These are phyloP conservation scores for Liopterus haemorrhoidalis DNA, from an alignment of 2,888 invertebrate genomes.

Conservation along the genomic window DNA sequence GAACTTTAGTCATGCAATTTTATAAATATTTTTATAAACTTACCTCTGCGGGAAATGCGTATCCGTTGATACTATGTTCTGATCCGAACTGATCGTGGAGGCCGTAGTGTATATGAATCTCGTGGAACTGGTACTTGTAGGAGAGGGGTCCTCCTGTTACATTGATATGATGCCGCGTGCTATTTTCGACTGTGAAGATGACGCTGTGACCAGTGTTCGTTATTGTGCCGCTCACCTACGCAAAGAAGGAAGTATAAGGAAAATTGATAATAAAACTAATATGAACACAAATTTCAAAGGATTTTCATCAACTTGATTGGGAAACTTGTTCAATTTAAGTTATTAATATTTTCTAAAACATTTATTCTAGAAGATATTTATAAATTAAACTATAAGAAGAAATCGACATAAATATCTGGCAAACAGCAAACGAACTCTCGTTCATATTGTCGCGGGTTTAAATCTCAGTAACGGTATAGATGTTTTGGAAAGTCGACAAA, in stretches of 20 bases:
- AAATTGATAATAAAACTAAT: neutral
- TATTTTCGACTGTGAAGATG: conserved; percentile 83
- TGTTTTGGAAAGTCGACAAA: no score
- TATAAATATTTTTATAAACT: conserved; percentile 42
- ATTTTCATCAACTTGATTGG: conserved; percentile 6
- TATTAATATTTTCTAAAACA: no score
- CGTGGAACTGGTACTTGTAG: conserved; percentile 91
- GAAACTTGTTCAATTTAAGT: conserved; percentile 6
- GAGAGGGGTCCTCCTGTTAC: conserved; percentile 94
- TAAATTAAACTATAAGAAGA: no score
- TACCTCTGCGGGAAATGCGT: conserved; percentile 97
- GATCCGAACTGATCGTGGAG: conserved; percentile 88
- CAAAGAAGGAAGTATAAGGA: no score
- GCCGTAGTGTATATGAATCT: conserved; percentile 92
- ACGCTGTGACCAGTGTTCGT: conserved; percentile 93
- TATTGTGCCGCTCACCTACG: conserved; percentile 81
- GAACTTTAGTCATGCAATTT: no score
- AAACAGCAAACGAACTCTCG: no score
- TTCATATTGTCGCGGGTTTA: no score
- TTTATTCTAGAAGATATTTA: no score
- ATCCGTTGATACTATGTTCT: conserved; percentile 93
- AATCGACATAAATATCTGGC: no score
- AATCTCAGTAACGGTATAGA: no score
- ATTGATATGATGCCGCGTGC: conserved; percentile 79
- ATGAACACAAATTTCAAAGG: conserved; percentile 8